phyloP scores from a whole-genome alignment of 2,888 invertebrate species.

The Lepas anatifera region DNA sequence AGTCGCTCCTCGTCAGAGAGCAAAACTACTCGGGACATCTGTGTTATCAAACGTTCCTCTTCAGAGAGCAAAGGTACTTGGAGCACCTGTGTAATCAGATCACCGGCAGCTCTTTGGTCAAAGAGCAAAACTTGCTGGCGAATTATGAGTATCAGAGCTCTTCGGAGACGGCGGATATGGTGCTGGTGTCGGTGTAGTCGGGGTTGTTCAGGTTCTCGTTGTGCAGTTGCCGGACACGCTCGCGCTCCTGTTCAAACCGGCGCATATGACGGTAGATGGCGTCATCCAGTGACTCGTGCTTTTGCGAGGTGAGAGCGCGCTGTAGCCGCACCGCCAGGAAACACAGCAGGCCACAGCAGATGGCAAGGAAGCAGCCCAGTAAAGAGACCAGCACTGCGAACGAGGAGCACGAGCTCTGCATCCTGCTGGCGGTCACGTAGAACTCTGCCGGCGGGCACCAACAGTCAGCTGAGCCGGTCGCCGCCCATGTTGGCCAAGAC shows the following conservation, averaged over 20 bases:
- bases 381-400: conserved; percentile 3
- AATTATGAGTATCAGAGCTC: neutral
- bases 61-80: too few relatives aligned
- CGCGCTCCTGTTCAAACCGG: neutral
- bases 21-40: too few relatives aligned
- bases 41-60: too few relatives aligned
- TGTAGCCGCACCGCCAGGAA: neutral
- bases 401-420: neutral
- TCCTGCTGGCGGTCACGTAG: neutral
- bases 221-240: neutral
- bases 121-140: too few relatives aligned
- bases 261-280: neutral
- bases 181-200: conserved; percentile 11
- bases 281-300: neutral
- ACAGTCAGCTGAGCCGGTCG: too few relatives aligned
- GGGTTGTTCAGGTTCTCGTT: neutral
- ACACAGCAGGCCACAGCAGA: conserved; percentile 1
- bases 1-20: too few relatives aligned
- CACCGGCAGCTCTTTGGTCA: too few relatives aligned
- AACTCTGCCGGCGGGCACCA: neutral
- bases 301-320: neutral
- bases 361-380: conserved; percentile 6
- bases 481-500: too few relatives aligned
- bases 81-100: too few relatives aligned
- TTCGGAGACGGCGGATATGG: neutral